phyloP scores from a whole-genome alignment of 2,113 vertebrate genomes.

The Pachypanchax playfairii region DNA sequence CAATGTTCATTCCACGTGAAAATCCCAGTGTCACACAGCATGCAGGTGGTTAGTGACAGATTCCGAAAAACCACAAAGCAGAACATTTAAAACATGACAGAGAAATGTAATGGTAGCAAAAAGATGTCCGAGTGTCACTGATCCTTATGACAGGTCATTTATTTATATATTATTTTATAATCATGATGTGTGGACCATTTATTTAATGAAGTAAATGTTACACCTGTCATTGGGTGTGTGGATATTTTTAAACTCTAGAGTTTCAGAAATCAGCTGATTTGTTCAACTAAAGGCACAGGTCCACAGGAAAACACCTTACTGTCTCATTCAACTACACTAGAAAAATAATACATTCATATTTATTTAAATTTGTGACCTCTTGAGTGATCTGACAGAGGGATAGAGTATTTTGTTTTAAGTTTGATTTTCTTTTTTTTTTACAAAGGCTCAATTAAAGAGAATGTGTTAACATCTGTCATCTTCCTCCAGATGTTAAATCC shows the following conservation, averaged over 20 bases:
- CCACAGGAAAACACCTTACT: no score
- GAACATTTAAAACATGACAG: slow-evolving; percentile 5
- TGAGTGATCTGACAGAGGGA: no score
- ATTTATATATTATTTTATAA: no score
- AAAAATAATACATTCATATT: no score
- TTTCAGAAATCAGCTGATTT: no score
- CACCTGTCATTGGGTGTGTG: no score
- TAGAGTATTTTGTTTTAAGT: background rate
- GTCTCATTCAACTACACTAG: no score
- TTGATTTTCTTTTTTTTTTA: background rate
- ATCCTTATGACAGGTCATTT: no score
- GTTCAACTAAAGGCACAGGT: no score
- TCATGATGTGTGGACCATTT: no score
- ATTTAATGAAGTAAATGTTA: no score
- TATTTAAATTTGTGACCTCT: background rate
- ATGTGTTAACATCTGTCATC: background rate
- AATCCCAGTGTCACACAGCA: slow-evolving; percentile 28
- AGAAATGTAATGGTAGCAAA: slow-evolving; percentile 30
- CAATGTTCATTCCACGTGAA: slow-evolving; percentile 22
- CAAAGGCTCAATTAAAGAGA: background rate
- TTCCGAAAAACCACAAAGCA: background rate
- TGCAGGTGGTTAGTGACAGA: slow-evolving; percentile 51
- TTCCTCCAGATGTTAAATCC: background rate
- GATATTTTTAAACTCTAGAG: background rate
- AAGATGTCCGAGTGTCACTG: background rate